phyloP scores from a whole-genome alignment of 1,140 invertebrate genomes.

The Luehdorfia chinensis region DNA sequence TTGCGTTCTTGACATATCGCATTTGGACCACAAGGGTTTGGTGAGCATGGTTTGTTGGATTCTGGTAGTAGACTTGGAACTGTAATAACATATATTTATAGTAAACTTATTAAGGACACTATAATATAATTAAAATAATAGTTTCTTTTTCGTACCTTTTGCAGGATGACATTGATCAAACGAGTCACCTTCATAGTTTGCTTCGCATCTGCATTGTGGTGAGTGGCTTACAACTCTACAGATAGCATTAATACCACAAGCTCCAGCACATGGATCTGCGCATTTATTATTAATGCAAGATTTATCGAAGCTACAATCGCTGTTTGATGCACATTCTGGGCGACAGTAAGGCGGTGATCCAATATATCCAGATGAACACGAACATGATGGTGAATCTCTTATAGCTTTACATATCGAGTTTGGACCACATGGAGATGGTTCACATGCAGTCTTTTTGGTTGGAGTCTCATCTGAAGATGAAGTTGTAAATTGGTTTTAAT shows the following conservation, averaged over 20 bases:
- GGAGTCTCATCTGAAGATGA: constrained; percentile 65
- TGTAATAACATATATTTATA: too few relatives aligned
- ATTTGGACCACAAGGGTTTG: constrained; percentile 83
- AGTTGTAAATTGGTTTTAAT: constrained; percentile 60
- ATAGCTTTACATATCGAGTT: constrained; percentile 86
- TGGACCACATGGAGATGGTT: constrained; percentile 80
- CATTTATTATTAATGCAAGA: constrained; percentile 87
- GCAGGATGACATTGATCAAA: constrained; percentile 78
- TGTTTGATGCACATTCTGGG: constrained; percentile 85
- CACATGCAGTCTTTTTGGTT: constrained; percentile 75
- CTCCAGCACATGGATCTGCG: constrained; percentile 85
- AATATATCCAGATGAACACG: constrained; percentile 83
- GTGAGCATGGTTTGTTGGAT: constrained; percentile 48
- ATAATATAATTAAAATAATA: too few relatives aligned
- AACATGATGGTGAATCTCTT: constrained; percentile 85
- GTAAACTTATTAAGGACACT: too few relatives aligned
- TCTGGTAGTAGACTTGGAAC: not conserved
- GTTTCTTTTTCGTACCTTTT: too few relatives aligned
- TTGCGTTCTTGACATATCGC: constrained; percentile 83
- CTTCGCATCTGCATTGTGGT: constrained; percentile 83
- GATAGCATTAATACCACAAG: constrained; percentile 84
- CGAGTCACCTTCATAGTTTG: constrained; percentile 84
- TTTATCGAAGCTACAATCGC: constrained; percentile 83
- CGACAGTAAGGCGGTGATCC: constrained; percentile 82
- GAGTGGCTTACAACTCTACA: constrained; percentile 87